Conservation (phyloP, 2,797 vertebrate genomes). For the Ptychadena robeensis region DNA sequence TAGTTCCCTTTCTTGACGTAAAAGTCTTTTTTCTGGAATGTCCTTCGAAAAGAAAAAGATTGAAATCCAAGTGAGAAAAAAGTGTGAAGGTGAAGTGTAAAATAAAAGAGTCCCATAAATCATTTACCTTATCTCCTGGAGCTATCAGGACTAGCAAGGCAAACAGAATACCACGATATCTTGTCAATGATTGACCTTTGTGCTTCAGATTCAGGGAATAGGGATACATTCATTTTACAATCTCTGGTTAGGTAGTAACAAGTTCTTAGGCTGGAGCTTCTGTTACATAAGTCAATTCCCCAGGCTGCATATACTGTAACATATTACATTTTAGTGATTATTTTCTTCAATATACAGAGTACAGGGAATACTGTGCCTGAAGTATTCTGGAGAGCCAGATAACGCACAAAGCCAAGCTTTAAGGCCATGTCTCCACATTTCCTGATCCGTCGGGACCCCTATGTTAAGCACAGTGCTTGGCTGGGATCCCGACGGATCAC, state of each 20-base stretch:
- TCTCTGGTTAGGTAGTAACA: constrained; percentile 8
- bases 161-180: constrained; percentile 43
- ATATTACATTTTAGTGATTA: no score
- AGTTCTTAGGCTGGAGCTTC: neutral
- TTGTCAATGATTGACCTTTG: constrained; percentile 43
- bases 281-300: neutral
- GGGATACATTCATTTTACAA: constrained; percentile 33
- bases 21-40: neutral
- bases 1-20: neutral
- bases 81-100: constrained; percentile 53
- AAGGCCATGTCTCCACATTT: no score
- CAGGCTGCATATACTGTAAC: no score
- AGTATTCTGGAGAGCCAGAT: no score
- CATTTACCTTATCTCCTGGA: constrained; percentile 51
- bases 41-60: neutral
- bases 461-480: no score
- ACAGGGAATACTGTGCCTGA: no score
- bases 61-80: neutral
- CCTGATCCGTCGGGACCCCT: no score
- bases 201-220: constrained; percentile 33
- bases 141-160: constrained; percentile 20
- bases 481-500: no score
- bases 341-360: no score
- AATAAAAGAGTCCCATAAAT: constrained; percentile 41
- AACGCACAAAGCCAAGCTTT: no score